Evolutionary conservation across 2,113 vertebrate genomes (phyloP).

Genomic region (Anser cygnoides): DNA sequence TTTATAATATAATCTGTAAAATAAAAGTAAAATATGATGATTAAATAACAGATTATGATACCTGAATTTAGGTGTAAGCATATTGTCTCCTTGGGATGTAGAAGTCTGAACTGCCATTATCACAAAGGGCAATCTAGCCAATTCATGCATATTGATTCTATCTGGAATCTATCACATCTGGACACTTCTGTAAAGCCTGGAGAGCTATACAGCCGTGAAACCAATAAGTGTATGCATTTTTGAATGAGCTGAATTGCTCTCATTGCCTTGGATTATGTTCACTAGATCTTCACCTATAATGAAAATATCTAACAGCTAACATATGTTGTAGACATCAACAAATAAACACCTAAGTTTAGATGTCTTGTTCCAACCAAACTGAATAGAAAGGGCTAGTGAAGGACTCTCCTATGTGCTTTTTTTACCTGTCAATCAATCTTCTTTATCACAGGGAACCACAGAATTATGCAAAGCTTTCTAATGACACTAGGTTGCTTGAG

Average conservation of each 20-base stretch:
- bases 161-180: not conserved
- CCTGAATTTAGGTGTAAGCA: not conserved
- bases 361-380: not conserved
- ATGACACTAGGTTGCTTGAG: no score
- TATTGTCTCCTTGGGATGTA: not conserved
- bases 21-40: not conserved
- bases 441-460: not conserved
- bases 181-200: not conserved
- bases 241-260: not conserved
- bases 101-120: not conserved
- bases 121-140: not conserved
- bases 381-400: not conserved
- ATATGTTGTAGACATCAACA: not conserved
- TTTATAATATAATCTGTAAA: not conserved
- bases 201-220: not conserved
- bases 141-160: not conserved
- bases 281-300: not conserved
- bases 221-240: not conserved
- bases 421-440: not conserved
- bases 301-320: not conserved
- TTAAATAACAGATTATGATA: not conserved
- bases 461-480: not conserved
- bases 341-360: not conserved
- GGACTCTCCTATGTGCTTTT: not conserved
- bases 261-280: not conserved